phyloP scores from a whole-genome alignment of 2,888 invertebrate genomes.

The Lochmaea crataegi region DNA sequence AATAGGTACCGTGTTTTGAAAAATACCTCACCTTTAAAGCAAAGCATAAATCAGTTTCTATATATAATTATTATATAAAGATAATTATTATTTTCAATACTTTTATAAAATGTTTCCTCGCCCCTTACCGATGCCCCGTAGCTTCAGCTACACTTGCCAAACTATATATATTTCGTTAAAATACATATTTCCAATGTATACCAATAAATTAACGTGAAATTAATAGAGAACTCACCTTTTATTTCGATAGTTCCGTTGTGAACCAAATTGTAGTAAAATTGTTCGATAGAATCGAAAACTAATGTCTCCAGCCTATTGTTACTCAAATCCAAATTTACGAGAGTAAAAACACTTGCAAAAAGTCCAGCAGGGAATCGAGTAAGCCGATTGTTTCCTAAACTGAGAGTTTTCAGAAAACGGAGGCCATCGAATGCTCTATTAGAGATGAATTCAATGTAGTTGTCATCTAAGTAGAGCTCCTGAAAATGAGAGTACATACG shows the following conservation, averaged over 20 bases:
- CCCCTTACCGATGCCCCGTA: no score
- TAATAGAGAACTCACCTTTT: slow-evolving; percentile 32
- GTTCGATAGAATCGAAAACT: slow-evolving; percentile 80
- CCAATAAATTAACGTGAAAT: no score
- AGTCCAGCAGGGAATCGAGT: slow-evolving; percentile 77
- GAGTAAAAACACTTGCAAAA: slow-evolving; percentile 78
- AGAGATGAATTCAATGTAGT: slow-evolving; percentile 74
- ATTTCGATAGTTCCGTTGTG: slow-evolving; percentile 41
- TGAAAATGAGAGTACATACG: slow-evolving; percentile 44
- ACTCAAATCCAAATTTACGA: slow-evolving; percentile 81
- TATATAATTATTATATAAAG: no score
- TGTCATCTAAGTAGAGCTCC: slow-evolving; percentile 63
- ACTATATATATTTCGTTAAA: no score
- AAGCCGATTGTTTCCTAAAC: slow-evolving; percentile 82
- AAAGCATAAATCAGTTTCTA: no score
- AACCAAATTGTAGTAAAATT: slow-evolving; percentile 44
- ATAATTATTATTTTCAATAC: no score
- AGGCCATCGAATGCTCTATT: slow-evolving; percentile 83
- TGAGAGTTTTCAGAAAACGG: slow-evolving; percentile 76
- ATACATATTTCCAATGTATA: no score
- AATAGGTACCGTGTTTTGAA: no score
- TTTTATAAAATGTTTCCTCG: no score
- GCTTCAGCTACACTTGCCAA: no score
- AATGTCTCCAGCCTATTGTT: slow-evolving; percentile 82
- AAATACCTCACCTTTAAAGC: no score